Evolutionary conservation across 1,140 invertebrate genomes (phyloP).

Genomic region (Aphaenogaster rudis): DNA sequence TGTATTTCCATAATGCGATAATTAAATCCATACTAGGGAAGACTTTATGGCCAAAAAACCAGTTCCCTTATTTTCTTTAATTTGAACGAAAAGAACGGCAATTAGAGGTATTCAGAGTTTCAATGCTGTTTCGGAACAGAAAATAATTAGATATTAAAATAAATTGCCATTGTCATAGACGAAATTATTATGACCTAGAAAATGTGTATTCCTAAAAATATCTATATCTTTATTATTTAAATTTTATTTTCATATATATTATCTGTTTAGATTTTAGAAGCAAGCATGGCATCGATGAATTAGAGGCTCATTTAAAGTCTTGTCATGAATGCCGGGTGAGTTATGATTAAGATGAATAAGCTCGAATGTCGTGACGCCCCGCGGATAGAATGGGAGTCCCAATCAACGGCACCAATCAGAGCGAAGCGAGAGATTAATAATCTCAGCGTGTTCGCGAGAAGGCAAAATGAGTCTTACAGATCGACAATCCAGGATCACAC

Average conservation of each 20-base stretch:
- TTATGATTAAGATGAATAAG: constrained; percentile 44
- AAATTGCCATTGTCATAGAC: not conserved
- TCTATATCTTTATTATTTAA: not conserved
- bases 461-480: not conserved
- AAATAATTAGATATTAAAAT: not conserved
- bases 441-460: constrained; percentile 25
- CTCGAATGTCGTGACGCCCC: not conserved
- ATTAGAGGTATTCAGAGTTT: not conserved
- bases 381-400: constrained; percentile 1
- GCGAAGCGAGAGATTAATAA: constrained; percentile 52
- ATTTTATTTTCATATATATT: not conserved
- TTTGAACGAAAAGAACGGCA: not conserved
- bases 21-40: not conserved
- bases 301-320: not conserved
- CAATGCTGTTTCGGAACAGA: not conserved
- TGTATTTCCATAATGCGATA: not conserved
- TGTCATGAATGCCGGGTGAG: not conserved
- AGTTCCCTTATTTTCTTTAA: not conserved
- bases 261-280: not conserved
- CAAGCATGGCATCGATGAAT: not conserved
- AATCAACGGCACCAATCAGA: constrained; percentile 25
- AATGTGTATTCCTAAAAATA: not conserved
- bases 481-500: not conserved
- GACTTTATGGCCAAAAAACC: not conserved
- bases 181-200: not conserved